Base-by-base conservation (phyloP, 2,797 vertebrate genomes). In the Spea hammondii region DNA sequence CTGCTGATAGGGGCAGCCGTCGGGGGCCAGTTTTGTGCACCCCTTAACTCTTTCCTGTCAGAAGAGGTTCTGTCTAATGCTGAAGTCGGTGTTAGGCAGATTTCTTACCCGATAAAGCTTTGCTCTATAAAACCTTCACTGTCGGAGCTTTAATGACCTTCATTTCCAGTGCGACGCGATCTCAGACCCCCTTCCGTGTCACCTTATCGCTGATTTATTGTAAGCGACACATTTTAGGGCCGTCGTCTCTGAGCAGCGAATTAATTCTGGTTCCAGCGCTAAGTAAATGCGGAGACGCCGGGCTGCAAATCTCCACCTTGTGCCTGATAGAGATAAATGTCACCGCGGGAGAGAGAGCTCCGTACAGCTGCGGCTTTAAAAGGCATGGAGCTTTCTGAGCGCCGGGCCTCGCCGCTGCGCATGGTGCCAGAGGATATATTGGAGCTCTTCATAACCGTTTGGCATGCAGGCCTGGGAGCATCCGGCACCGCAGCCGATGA, bases 161-260 rank as follows among this genome's bases (percentile, higher is more conserved):
- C 65, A 57, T 66, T 76, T 32, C 50, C 70, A 74, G 47, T 72
- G 62, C 51, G 47, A n/a, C 47, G 70, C 70, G 77, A 64, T 68
- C 69, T 48, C 59, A 0, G 12, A 6, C 65, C 67, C 48, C 57
- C 69, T 64, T 76, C 65, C 5, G 68, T 66, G 65, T 76, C 55
- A 71, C 81, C 77, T 79, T 70, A 60, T 12, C 72, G 6, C 68
- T 79, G 81, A 79, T 83, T 79, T 83, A 79, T 83, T 83, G 62
- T 69, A 54, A 79, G 73, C 62, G 69, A 76, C 70, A 79, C 60
- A 57, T 76, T 82, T 64, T 76, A 76, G 60, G 72, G 73, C 59
- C 64, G 65, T 17, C 45, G 77, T 76, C 77, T 79, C 49, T 46
- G 49, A 72, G 77, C 68, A 57, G 77, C 54, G 77, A 79, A 79